Conservation (phyloP, 2,888 invertebrate genomes). For the Barypeithes pellucidus region DNA sequence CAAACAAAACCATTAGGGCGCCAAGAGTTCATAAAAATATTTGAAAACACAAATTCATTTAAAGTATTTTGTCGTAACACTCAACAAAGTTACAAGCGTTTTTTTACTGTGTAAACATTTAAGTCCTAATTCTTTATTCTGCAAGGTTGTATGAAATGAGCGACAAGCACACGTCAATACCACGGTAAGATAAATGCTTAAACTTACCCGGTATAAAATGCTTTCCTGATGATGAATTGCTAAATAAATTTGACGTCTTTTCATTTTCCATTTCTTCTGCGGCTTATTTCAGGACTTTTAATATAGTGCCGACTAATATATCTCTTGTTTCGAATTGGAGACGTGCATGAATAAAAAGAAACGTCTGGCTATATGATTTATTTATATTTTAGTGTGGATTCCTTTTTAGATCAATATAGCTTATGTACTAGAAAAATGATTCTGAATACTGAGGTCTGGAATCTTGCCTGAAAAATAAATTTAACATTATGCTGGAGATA, state of each 20-base stretch:
- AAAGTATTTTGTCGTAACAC: too few relatives aligned
- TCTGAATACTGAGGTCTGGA: background rate
- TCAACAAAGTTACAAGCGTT: too few relatives aligned
- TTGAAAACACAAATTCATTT: too few relatives aligned
- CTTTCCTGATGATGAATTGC: conserved; percentile 35
- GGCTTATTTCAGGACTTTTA: conserved; percentile 32
- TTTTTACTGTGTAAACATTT: too few relatives aligned
- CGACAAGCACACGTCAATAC: background rate
- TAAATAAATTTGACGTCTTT: conserved; percentile 39
- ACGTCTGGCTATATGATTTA: conserved; percentile 16
- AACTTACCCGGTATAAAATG: conserved; percentile 10
- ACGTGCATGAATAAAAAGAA: conserved; percentile 22
- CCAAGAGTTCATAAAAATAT: too few relatives aligned
- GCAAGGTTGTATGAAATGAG: background rate
- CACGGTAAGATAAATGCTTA: background rate
- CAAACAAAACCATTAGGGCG: too few relatives aligned
- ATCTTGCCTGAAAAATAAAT: background rate
- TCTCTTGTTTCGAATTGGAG: conserved; percentile 25
- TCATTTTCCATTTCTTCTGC: conserved; percentile 23
- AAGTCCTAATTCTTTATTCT: too few relatives aligned
- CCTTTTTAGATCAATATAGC: background rate
- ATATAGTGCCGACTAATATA: conserved; percentile 30
- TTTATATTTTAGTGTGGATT: conserved; percentile 19
- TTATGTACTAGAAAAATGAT: conserved; percentile 10
- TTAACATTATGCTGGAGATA: too few relatives aligned